Conservation (phyloP, 1,140 invertebrate genomes). For the Agrypnia vestita region DNA sequence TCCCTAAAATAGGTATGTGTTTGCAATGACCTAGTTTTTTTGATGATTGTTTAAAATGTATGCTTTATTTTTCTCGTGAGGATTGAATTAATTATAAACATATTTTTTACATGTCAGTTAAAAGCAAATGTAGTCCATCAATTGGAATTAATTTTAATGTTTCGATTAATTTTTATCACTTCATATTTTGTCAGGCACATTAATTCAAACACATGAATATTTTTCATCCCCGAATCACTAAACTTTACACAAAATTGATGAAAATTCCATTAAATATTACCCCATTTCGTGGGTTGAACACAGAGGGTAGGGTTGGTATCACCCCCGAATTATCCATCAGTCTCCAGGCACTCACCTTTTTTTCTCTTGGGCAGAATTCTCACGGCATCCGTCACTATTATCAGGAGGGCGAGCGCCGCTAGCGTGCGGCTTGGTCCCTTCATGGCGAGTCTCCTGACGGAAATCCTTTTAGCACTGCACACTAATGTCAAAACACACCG, state of each 20-base stretch:
- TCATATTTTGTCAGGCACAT: no score
- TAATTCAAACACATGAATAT: not conserved
- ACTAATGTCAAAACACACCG: conserved; percentile 56
- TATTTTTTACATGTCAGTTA: no score
- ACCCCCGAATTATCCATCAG: conserved; percentile 32
- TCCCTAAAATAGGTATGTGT: no score
- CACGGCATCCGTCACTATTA: conserved; percentile 70
- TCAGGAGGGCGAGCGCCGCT: conserved; percentile 67
- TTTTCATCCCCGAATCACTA: not conserved
- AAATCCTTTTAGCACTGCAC: conserved; percentile 65
- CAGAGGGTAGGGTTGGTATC: not conserved
- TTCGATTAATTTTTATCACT: no score
- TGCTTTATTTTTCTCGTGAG: no score
- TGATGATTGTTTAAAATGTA: no score
- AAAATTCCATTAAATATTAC: not conserved
- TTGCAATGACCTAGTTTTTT: no score
- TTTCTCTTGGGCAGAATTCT: conserved; percentile 72
- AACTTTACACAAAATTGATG: not conserved
- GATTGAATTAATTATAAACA: no score
- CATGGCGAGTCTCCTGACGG: conserved; percentile 38
- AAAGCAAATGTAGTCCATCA: no score
- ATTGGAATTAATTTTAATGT: no score
- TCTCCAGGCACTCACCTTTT: conserved; percentile 67
- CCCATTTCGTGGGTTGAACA: not conserved
- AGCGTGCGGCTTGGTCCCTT: conserved; percentile 69